Conservation (phyloP, 2,113 vertebrate genomes). For the Dryoscopus gambensis region DNA sequence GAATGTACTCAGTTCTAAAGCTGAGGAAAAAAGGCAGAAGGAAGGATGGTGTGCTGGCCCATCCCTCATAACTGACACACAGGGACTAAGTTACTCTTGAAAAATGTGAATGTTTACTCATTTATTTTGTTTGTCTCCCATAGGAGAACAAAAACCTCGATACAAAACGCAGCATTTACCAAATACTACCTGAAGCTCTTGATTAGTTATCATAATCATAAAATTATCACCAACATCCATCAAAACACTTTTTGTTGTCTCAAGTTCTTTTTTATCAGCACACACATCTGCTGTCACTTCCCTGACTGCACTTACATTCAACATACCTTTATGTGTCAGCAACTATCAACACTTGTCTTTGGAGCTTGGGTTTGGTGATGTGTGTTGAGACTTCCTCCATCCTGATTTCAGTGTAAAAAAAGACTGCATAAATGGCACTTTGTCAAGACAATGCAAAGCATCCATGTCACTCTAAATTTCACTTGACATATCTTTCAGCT, state of each 20-base stretch:
- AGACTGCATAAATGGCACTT: neutral
- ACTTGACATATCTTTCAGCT: neutral
- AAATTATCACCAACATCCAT: neutral
- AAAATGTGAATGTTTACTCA: neutral
- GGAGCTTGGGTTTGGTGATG: conserved; percentile 71
- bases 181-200: neutral
- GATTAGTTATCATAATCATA: neutral
- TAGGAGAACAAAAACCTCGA: neutral
- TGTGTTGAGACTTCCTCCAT: conserved; percentile 64
- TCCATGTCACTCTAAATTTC: neutral
- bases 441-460: neutral
- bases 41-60: neutral
- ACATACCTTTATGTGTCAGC: conserved; percentile 76
- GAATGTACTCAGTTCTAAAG: neutral
- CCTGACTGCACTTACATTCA: neutral
- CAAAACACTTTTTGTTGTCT: neutral
- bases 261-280: neutral
- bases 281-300: neutral
- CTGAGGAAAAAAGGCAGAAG: neutral
- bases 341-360: conserved; percentile 65
- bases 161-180: neutral
- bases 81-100: neutral
- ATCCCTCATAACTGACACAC: neutral
- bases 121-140: neutral
- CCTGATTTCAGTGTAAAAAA: neutral